These are phyloP conservation scores for Manis javanica DNA, from an alignment of 2,797 vertebrate species.

Conservation along the genomic window DNA sequence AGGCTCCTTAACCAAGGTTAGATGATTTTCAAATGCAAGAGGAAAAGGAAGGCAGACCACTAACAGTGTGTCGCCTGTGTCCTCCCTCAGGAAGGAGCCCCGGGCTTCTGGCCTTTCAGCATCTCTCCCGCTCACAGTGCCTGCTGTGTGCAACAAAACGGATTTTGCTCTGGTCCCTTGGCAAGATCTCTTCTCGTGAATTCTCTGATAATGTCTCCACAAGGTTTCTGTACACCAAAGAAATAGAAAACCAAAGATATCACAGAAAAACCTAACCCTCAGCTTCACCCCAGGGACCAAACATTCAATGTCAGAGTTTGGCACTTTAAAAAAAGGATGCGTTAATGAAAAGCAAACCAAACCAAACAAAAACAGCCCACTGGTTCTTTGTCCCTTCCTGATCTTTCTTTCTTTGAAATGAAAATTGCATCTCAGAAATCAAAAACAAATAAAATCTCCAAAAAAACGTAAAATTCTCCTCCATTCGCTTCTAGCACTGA, in stretches of 20 bases:
- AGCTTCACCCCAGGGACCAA: neutral
- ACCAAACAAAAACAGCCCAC: neutral
- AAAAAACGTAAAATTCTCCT: constrained; percentile 35
- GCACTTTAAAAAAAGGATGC: neutral
- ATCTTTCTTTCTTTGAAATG: constrained; percentile 45
- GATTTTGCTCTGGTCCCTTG: neutral
- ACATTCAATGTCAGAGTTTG: constrained; percentile 37
- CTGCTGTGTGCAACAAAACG: neutral
- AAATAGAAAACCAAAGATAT: constrained; percentile 54
- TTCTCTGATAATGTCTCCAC: constrained; percentile 23
- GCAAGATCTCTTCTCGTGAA: neutral
- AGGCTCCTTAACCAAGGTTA: neutral
- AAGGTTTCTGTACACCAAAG: neutral
- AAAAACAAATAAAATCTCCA: constrained; percentile 22
- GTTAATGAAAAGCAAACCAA: neutral
- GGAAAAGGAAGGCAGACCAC: neutral
- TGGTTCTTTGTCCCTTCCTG: constrained; percentile 37
- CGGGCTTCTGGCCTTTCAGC: neutral
- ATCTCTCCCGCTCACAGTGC: neutral
- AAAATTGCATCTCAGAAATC: constrained; percentile 50
- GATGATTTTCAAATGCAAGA: neutral
- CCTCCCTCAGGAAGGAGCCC: neutral
- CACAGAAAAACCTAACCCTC: neutral
- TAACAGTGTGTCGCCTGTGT: neutral
- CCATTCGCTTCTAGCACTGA: neutral